A percentile compares a stretch with the other conserved stretches of the same genome.
Evolutionary conservation across 2,888 invertebrate species (phyloP).

Genomic region (Conomelus anceps): DNA sequence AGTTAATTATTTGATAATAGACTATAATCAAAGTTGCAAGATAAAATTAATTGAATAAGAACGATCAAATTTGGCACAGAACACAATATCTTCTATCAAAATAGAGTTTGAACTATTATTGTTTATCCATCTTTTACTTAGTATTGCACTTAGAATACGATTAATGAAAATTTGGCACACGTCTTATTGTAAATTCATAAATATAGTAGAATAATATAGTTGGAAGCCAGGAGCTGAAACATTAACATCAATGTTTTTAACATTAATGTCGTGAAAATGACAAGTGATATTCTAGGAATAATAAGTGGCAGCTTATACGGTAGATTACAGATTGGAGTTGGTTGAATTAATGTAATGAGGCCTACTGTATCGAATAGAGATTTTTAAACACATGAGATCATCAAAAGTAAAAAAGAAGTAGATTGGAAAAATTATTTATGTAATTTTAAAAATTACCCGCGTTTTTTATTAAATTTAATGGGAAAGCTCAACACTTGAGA

Average conservation of each 20-base stretch:
- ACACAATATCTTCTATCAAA: constrained; percentile 9
- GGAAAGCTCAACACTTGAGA: too few relatives aligned
- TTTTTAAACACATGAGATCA: too few relatives aligned
- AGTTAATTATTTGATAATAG: too few relatives aligned
- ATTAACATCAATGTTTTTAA: background rate
- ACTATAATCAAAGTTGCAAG: background rate
- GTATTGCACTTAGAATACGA: background rate
- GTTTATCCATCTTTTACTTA: background rate
- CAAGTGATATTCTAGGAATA: background rate
- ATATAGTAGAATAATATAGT: background rate
- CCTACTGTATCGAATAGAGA: too few relatives aligned
- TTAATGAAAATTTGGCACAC: constrained; percentile 25
- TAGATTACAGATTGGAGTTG: too few relatives aligned
- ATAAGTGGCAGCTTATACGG: background rate
- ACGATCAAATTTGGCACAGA: constrained; percentile 23
- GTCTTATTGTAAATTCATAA: constrained; percentile 21
- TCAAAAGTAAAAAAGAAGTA: too few relatives aligned
- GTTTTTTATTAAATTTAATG: too few relatives aligned
- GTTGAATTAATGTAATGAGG: too few relatives aligned
- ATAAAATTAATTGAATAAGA: background rate
- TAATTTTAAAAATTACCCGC: too few relatives aligned
- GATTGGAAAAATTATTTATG: too few relatives aligned
- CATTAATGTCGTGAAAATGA: background rate
- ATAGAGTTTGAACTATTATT: constrained; percentile 18
- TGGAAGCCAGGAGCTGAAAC: background rate